These are phyloP conservation scores for Theristicus caerulescens DNA, from an alignment of 2,113 vertebrate genomes.

Conservation along the genomic window DNA sequence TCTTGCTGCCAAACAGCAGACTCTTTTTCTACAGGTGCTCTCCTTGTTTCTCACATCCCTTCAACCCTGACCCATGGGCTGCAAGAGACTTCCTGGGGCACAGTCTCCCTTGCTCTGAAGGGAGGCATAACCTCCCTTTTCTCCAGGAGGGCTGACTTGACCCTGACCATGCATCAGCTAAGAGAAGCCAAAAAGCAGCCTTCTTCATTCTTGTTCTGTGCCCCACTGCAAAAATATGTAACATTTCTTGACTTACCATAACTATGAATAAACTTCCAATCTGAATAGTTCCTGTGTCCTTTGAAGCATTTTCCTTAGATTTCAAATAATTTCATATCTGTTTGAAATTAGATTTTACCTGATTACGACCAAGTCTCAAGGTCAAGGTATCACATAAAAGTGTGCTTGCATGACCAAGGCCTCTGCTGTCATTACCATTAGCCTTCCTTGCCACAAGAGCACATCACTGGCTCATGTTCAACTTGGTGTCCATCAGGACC, in stretches of 20 bases:
- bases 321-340: background rate
- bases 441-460: background rate
- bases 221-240: background rate
- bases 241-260: background rate
- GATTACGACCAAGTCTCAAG: background rate
- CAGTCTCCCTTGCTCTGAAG: background rate
- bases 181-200: background rate
- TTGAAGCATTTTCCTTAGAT: background rate
- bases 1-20: background rate
- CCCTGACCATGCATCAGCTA: background rate
- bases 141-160: background rate
- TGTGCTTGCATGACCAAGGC: background rate
- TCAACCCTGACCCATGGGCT: background rate
- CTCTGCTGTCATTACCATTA: background rate
- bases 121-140: background rate
- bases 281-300: background rate
- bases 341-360: background rate
- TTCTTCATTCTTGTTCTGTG: background rate
- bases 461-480: background rate
- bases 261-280: background rate
- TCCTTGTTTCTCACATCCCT: background rate
- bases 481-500: background rate
- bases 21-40: background rate
- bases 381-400: background rate
- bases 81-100: background rate